Conservation (phyloP, 1,140 invertebrate species). For the Antheraea pernyi region DNA sequence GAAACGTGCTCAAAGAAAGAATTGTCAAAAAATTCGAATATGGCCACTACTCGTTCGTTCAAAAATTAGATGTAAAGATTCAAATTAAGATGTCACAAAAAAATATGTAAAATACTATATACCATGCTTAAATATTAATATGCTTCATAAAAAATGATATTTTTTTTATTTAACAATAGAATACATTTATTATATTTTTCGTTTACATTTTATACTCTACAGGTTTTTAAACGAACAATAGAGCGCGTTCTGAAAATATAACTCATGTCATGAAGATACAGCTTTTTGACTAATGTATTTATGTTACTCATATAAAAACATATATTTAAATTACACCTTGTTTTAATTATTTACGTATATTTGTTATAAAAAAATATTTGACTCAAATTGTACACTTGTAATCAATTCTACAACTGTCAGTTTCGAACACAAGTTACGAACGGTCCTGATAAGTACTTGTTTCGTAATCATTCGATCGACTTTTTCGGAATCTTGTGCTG, state of each 20-base stretch:
- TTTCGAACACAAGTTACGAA: constrained; percentile 15
- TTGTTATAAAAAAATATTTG: constrained; percentile 9
- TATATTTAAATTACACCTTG: not conserved
- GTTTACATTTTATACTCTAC: not conserved
- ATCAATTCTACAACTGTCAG: not conserved
- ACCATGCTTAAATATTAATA: too few species aligned
- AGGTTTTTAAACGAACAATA: not conserved
- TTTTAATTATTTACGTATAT: not conserved
- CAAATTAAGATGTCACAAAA: too few species aligned
- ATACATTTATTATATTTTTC: not conserved
- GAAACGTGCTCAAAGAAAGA: constrained; percentile 57
- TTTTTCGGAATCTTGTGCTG: constrained; percentile 32
- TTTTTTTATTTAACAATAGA: not conserved
- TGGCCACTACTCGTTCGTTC: constrained; percentile 26
- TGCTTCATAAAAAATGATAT: not conserved
- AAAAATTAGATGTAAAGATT: constrained; percentile 9
- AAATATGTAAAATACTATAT: too few species aligned
- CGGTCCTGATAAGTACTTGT: constrained; percentile 60
- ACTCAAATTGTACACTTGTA: not conserved
- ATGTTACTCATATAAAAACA: too few species aligned
- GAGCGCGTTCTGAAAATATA: not conserved
- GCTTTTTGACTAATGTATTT: too few species aligned
- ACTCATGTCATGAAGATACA: too few species aligned
- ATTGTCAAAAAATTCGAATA: constrained; percentile 44
- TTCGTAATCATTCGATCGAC: constrained; percentile 65